Base-by-base conservation (phyloP, 2,113 vertebrate genomes). In the Haemorhous mexicanus region DNA sequence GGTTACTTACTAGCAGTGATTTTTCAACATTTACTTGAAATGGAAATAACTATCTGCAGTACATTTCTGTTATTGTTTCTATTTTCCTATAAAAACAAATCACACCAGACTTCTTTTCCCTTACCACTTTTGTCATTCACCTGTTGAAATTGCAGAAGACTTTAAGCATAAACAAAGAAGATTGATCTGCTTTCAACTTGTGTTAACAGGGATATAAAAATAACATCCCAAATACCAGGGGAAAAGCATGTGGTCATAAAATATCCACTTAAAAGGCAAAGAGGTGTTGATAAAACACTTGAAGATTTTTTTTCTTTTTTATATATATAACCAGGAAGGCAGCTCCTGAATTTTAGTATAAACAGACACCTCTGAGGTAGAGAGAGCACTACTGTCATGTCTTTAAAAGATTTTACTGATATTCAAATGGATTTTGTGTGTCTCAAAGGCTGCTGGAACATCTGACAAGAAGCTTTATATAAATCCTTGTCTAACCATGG, bases 131-230 rank as follows among this genome's bases (percentile, higher is more conserved):
- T 90, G 95, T 89, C 90, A 90, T 96, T 95, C 92, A 97, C 96
- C 96, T 96, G 94, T 50, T 93, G 92, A 94, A 96, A 84, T 58
- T 70, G 56, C 56, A 86, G 69, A 90, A 41, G 43, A 90, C 59
- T 4, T 85, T 82, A 91, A 89, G 75, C 86, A 95, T 96, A 95
- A 96, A 96, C 93, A 97, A 94, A 90, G 88, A 96, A 95, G 94
- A 97, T 91, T 78, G 93, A 96, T 96, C 81, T 95, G 66, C 96
- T 97, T 96, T 96, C 85, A 96, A 86, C 96, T 95, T 91, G 92
- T 96, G 96, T 96, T 97, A 96, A 97, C 88, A 95, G 91, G 95
- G 94, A 83, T 94, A 96, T 96, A 96, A 97, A 96, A 96, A 96
- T 94, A 97, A 96, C 97, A 97, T 88, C 87, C 87, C 78, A 93